Percentiles rank a stretch among this genome's conserved stretches.
Evolutionary conservation across 2,797 vertebrate genomes (phyloP).

Genomic region (Ptychobarbus kaznakovi): DNA sequence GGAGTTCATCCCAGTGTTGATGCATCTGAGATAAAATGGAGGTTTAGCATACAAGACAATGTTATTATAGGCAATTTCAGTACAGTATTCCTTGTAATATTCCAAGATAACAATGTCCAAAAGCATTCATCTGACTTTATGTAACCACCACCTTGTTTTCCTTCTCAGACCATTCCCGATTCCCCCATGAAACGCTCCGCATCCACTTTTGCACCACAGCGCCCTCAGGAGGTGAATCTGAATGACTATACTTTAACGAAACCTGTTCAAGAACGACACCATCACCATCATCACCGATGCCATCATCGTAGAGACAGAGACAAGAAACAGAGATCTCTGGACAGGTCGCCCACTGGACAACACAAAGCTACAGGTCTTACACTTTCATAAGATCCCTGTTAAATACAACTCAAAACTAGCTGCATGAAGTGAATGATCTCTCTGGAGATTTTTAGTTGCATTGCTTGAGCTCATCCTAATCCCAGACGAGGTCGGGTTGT

Average conservation of each 20-base stretch:
- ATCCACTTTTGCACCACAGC: conserved; percentile 86
- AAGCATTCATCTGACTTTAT: conserved; percentile 21
- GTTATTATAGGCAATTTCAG: conserved; percentile 8
- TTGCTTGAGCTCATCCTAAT: neutral
- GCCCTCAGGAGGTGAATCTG: conserved; percentile 80
- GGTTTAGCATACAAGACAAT: neutral
- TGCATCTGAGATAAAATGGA: conserved; percentile 11
- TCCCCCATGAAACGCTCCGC: conserved; percentile 90
- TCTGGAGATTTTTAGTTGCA: neutral
- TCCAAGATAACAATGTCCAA: conserved; percentile 12
- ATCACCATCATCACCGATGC: conserved; percentile 89
- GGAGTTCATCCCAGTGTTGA: conserved; percentile 15
- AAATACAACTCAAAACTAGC: neutral
- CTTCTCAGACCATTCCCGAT: conserved; percentile 83
- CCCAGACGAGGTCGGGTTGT: conserved; percentile 42
- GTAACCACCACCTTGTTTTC: conserved; percentile 12
- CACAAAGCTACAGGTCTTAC: conserved; percentile 77
- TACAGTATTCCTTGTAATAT: conserved; percentile 30
- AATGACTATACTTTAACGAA: conserved; percentile 82
- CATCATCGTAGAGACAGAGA: conserved; percentile 89
- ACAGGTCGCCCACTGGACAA: conserved; percentile 80
- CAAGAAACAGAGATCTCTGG: conserved; percentile 89
- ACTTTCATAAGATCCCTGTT: neutral
- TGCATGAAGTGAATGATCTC: neutral
- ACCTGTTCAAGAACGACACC: conserved; percentile 79